Evolutionary conservation across 2,113 vertebrate genomes (phyloP), one percentile per base, ranked within the genome.

Genomic region (Elephantulus edwardii): DNA sequence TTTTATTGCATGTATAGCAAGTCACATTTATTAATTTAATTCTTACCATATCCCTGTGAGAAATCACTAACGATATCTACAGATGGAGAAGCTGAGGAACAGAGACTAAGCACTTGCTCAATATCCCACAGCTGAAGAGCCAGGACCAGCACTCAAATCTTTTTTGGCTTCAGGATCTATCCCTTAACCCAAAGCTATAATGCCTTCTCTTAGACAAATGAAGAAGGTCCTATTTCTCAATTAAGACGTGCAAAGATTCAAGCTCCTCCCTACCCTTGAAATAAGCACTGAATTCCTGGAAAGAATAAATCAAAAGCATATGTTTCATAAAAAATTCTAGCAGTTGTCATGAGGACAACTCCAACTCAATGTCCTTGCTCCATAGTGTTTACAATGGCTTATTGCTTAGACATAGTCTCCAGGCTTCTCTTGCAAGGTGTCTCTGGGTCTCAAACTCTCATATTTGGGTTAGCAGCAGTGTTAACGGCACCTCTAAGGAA

Each of bases 1-100:
- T 90, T 92, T 30, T 71, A 75, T 42, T 60, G 48, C 83, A 17
- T 85, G 92, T 79, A 40, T 3, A 91, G 83, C 9, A 91, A 86
- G 38, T 22, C n/a, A 10, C 54, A 6, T 62, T 94, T 80, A 88
- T 8, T 72, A 72, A 50, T 38, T 77, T 94, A 78, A 83, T 74
- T 54, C 78, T 84, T 64, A 77, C 6, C 1, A 64, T 28, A 87
- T 38, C 70, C 10, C 48, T 74, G 0, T 48, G 48, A 50, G 6
- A 50, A 85, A n/a, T 35, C 60, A 79, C 28, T 72, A 42, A 74
- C 42, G 60, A 64, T 56, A 38, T 19, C 81, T 66, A 84, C 4
- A 76, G 81, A 58, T 56, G 28, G 91, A 28, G 30, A 82, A 78
- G 81, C 52, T 50, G 24, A 93, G 24, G 40, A 79, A 66, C 28